These are phyloP conservation scores for Colaptes auratus DNA, from an alignment of 2,113 vertebrate genomes.

Conservation along the genomic window DNA sequence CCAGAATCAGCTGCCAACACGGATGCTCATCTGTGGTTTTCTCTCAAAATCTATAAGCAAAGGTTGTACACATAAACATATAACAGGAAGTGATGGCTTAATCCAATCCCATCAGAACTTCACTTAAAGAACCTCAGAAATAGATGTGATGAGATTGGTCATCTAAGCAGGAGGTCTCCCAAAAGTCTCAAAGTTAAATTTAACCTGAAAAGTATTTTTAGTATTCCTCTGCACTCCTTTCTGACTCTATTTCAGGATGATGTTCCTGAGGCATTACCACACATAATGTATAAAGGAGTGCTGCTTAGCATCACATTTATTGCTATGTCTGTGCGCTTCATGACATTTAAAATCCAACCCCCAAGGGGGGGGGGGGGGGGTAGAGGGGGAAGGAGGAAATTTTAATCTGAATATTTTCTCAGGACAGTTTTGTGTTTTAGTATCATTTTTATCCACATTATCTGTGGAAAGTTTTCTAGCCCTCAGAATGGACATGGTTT, in stretches of 20 bases:
- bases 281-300: conserved; percentile 45
- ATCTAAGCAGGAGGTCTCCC: conserved; percentile 22
- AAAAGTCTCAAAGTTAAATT: conserved; percentile 24
- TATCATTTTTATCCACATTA: background rate
- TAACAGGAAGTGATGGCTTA: background rate
- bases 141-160: conserved; percentile 8
- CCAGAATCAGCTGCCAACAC: background rate
- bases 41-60: background rate
- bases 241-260: conserved; percentile 18
- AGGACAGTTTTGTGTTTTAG: background rate
- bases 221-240: conserved; percentile 9
- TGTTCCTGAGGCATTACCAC: conserved; percentile 48
- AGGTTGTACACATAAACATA: conserved; percentile 17
- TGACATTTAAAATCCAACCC: background rate
- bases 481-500: background rate
- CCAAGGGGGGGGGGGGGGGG: too few relatives aligned
- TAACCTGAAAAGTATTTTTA: conserved; percentile 33
- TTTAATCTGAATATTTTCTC: background rate
- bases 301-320: conserved; percentile 38
- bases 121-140: conserved; percentile 9
- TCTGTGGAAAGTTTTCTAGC: background rate
- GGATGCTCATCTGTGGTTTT: background rate
- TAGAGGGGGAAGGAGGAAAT: background rate
- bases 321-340: background rate
- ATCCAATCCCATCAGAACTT: background rate